phyloP scores from a whole-genome alignment of 2,113 vertebrate genomes.

The Copsychus sechellarum region DNA sequence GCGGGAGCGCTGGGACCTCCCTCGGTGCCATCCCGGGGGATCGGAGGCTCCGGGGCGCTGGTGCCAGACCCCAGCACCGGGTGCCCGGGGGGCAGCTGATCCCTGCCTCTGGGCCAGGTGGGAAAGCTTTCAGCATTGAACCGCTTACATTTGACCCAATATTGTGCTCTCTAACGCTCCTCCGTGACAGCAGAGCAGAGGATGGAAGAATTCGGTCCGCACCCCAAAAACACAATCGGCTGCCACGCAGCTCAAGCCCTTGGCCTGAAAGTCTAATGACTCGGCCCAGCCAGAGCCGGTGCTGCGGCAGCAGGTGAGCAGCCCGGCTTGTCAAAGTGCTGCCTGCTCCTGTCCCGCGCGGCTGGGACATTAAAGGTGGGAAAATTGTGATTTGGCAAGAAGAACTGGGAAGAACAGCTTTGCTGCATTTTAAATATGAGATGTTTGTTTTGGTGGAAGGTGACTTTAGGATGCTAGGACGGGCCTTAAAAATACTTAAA shows the following conservation, averaged over 20 bases:
- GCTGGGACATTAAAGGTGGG: not conserved
- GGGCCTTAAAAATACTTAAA: not conserved
- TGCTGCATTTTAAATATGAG: not conserved
- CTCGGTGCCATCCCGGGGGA: rapidly evolving
- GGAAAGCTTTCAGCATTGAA: not conserved
- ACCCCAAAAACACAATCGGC: rapidly evolving
- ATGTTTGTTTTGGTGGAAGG: not conserved
- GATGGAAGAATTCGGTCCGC: not conserved
- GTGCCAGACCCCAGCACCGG: not conserved
- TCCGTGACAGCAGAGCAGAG: not conserved
- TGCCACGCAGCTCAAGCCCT: not conserved
- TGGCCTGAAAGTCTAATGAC: not conserved
- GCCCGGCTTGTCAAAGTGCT: not conserved
- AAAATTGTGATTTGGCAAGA: not conserved
- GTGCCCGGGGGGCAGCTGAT: not conserved
- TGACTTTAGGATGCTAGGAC: not conserved
- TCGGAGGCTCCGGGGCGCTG: rapidly evolving
- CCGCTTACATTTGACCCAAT: not conserved
- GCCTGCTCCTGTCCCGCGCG: not conserved
- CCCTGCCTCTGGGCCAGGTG: rapidly evolving
- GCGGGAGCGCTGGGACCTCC: too few species aligned
- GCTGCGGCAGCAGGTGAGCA: not conserved
- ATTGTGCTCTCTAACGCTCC: rapidly evolving
- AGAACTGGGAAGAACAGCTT: not conserved
- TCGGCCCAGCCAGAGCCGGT: not conserved